Evolutionary conservation across 2,113 vertebrate genomes (phyloP), one percentile per base, ranked within the genome.

Genomic region (Puffinus mauretanicus): DNA sequence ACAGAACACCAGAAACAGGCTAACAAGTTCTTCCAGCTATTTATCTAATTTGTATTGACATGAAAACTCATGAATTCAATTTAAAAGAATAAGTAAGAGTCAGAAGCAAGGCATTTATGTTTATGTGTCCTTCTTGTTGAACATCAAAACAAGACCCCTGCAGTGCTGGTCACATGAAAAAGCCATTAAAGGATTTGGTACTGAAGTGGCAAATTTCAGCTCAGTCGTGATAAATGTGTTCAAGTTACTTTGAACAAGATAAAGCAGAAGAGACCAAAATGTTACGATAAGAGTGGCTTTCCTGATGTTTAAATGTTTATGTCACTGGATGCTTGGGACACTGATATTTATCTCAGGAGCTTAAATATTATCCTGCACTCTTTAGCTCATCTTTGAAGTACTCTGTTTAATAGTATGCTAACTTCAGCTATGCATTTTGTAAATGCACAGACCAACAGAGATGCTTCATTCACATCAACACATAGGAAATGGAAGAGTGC

Each of bases 1-100:
- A 32, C 84, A 29, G 73, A 88, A 18, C 83, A 87, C 73, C 82
- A 95, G 57, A 80, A 96, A 82, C 30, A 87, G 36, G 15, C 79
- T 93, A 93, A 95, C 85, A 86, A 85, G 66, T 90, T 84, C 82
- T 95, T 94, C 89, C 88, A 94, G 79, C 80, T 92, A 82, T 94
- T 94, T 80, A 93, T 95, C 92, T 95, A 89, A 90, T 92, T 95
- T 85, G 69, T 94, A 96, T 94, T 95, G 96, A 92, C 94, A 90
- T 6, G 57, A 94, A 95, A 95, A 90, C 52, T 96, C 86, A 75
- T 61, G 22, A 85, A 91, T 94, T 96, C 54, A 69, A 86, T 96
- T 67, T 52, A 81, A 91, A 94, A 72, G 67, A 70, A 80, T 72
- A 95, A 85, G 55, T 42, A 93, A 94, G 66, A 95, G 73, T 64